Percentiles rank a stretch among this genome's conserved stretches.
phyloP scores from a whole-genome alignment of 2,797 vertebrate species.

The Coranthus polyacanthus region DNA sequence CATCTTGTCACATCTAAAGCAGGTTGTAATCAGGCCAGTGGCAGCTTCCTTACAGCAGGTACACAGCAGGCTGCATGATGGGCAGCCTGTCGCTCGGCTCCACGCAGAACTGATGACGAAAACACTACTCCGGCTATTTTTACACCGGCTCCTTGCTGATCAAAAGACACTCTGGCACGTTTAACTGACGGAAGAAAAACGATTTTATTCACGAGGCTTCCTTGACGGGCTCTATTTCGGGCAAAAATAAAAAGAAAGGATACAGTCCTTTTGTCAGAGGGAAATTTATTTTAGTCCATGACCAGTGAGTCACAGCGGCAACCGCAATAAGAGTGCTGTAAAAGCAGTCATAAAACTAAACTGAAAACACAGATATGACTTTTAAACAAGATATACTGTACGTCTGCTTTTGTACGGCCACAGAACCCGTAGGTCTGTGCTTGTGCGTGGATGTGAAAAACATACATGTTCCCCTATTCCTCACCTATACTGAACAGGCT shows the following conservation, averaged over 20 bases:
- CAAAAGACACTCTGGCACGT: constrained; percentile 49
- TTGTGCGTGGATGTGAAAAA: constrained; percentile 14
- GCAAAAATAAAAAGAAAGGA: constrained; percentile 9
- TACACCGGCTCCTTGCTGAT: constrained; percentile 59
- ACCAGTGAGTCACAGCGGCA: constrained; percentile 51
- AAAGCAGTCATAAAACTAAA: constrained; percentile 61
- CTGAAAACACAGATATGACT: constrained; percentile 60
- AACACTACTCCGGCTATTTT: constrained; percentile 70
- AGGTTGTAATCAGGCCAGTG: constrained; percentile 63
- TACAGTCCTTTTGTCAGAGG: constrained; percentile 25
- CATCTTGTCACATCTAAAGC: constrained; percentile 62
- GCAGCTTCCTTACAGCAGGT: constrained; percentile 69
- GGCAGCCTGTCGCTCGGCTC: constrained; percentile 45
- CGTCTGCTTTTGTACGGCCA: constrained; percentile 32
- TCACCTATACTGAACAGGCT: constrained; percentile 17
- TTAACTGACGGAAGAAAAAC: constrained; percentile 43
- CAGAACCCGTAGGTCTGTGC: constrained; percentile 17
- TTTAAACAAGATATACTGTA: constrained; percentile 32
- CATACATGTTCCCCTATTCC: constrained; percentile 12
- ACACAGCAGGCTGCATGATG: constrained; percentile 52
- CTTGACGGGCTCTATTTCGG: constrained; percentile 38
- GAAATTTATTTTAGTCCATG: constrained; percentile 58
- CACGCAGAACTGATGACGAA: constrained; percentile 56
- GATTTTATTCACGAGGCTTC: constrained; percentile 17
- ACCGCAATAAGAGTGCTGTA: constrained; percentile 43